Evolutionary conservation across 2,113 vertebrate genomes (phyloP), one percentile per base, ranked within the genome.

Genomic region (Zosterops borbonicus): DNA sequence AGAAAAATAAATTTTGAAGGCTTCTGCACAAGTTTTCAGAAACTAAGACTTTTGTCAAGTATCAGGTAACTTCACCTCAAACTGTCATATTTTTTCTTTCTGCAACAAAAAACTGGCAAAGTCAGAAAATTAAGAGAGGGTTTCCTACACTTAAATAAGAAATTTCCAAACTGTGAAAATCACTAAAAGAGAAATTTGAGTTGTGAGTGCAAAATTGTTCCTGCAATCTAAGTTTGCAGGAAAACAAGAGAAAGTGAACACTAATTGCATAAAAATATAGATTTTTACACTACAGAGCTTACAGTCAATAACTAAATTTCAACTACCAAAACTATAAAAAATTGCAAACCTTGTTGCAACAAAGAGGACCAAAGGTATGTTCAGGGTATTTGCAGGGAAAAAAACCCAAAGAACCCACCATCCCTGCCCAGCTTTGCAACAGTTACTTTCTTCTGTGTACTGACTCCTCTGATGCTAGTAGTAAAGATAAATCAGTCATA

Each of bases 381-480:
- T n/a, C n/a, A n/a, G n/a, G n/a, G n/a, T n/a, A n/a, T n/a, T n/a
- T n/a, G n/a, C n/a, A n/a, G 7, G 5, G 25, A 21, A 23, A 22
- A 41, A 13, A 1, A 0, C 2, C 5, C 4, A 3, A 18, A 5
- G 8, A 65, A 29, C 23, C 4, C 14, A 39, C 5, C 3, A 46
- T 2, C 2, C 16, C 15, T 20, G 13, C 12, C 5, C 29, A 33
- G 9, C 4, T 63, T 22, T 28, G 5, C 35, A 75, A 39, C 4
- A 4, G 0, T 65, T 56, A 35, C 4, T 21, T 39, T 10, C 14
- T 79, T 28, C 16, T 50, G 42, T 12, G 53, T 7, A 37, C 5
- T 15, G 11, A 44, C 39, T 65, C 16, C 25, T 73, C 12, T 24
- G 18, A 7, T 41, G 44, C 2, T 15, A 50, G 11, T 4, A 59